Percentiles rank a stretch among this genome's conserved stretches.
Evolutionary conservation across 1,140 invertebrate species (phyloP).

Genomic region (Cherax destructor): DNA sequence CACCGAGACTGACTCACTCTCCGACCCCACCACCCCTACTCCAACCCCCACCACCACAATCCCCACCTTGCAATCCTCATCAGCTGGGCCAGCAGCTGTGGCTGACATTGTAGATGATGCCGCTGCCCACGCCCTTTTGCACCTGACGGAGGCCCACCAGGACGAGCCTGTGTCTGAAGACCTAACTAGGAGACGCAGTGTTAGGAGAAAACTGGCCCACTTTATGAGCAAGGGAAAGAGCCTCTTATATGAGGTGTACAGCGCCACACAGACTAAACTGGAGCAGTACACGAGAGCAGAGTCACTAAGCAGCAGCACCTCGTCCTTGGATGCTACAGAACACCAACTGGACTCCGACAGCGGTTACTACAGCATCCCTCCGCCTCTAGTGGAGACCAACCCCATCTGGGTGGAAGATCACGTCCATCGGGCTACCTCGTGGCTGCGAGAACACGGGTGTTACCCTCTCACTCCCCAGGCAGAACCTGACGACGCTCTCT

Average conservation of each 20-base stretch:
- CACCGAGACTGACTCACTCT: conserved; percentile 10
- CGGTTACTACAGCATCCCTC: conserved; percentile 35
- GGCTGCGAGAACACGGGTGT: not conserved
- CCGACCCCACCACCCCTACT: not conserved
- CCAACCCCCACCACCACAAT: not conserved
- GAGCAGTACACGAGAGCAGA: conserved; percentile 29
- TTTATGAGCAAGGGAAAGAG: conserved; percentile 39
- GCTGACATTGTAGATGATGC: conserved; percentile 3
- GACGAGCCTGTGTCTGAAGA: not conserved
- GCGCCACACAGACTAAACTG: conserved; percentile 47
- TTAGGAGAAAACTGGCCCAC: conserved; percentile 17
- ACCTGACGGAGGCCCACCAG: not conserved
- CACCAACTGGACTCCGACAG: not conserved
- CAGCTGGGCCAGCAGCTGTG: conserved; percentile 4
- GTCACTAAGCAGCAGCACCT: not conserved
- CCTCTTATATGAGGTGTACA: conserved; percentile 57
- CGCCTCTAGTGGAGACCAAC: conserved; percentile 20
- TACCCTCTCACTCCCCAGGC: not conserved
- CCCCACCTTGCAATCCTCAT: conserved; percentile 13
- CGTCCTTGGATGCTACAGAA: not conserved
- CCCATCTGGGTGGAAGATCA: conserved; percentile 16
- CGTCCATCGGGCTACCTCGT: not conserved
- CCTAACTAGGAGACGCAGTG: not conserved
- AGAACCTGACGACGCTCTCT: not conserved
- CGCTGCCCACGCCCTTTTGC: not conserved